Percentiles rank a stretch among this genome's conserved stretches.
Evolutionary conservation across 2,113 vertebrate species (phyloP).

Genomic region (Platysteira castanea): DNA sequence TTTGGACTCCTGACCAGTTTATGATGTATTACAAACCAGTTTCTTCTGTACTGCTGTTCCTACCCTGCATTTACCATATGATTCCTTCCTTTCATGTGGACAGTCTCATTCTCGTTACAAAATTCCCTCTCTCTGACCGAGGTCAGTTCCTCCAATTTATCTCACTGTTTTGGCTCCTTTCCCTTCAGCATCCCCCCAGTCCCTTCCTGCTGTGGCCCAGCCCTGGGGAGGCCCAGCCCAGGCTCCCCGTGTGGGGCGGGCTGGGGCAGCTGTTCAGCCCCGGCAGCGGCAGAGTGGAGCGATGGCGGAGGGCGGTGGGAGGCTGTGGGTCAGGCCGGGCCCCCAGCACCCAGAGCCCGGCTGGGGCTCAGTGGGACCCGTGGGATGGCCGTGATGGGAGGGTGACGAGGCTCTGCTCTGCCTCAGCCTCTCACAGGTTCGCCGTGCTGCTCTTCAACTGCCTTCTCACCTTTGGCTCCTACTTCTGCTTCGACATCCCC

Average conservation of each 20-base stretch:
- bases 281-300: neutral
- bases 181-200: rapidly evolving
- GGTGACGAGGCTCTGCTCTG: neutral
- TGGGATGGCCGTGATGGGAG: rapidly evolving
- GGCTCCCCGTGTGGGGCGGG: too few species aligned
- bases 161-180: rapidly evolving
- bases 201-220: rapidly evolving
- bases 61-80: neutral
- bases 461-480: slow-evolving; percentile 79
- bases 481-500: slow-evolving; percentile 83
- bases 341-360: rapidly evolving
- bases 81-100: rapidly evolving
- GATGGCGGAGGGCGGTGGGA: neutral
- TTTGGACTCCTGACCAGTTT: neutral
- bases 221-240: too few species aligned
- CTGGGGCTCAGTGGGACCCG: neutral
- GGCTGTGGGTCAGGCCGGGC: too few species aligned
- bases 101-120: neutral
- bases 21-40: neutral
- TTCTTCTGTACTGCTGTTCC: neutral
- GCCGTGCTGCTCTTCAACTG: slow-evolving; percentile 81
- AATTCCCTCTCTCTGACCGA: rapidly evolving
- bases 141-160: rapidly evolving
- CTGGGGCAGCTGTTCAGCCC: rapidly evolving
- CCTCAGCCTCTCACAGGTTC: slow-evolving; percentile 71